Base-by-base conservation (phyloP, 2,797 vertebrate genomes). In the Pangasius krempfi region DNA sequence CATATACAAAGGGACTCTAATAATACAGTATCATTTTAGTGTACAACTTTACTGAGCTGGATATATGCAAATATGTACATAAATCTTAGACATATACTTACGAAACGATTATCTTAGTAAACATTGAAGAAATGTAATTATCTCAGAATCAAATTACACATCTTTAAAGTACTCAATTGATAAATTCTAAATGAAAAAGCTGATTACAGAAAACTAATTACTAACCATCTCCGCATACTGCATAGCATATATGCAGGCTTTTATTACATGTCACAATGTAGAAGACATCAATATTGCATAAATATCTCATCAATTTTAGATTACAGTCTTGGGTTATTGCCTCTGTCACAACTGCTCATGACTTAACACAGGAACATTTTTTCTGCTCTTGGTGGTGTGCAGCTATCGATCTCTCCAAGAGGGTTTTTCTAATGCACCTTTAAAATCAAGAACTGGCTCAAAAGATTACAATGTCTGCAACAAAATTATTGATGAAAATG, bases 221-320 rank as follows among this genome's bases (percentile, higher is more conserved):
- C 27, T 50, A 30, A 33, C 79, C 62, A 50, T n/a, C 20, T 58
- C 30, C 22, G 73, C 30, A 25, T 56, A 68, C 37, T 68, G 47
- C 16, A 18, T 27, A 76, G 73, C 8, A 25, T 56, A 60, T 25
- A 79, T 79, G 72, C n/a, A 79, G 58, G 33, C 40, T 66, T 86
- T 66, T 40, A 60, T 86, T 75, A 90, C 30, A 58, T 27, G 20
- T 58, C 27, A 82, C 13, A 52, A 87, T 70, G 40, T 81, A 58
- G 56, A 50, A 56, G n/a, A 75, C 72, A 81, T 72, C 83, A 72
- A 72, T 83, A 82, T 72, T 88, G 75, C 87, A 79, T 70, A 87
- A 87, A 88, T 54, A 56, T 68, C 54, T 88, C 14, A 84, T 89
- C 44, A n/a, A 85, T 90, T 87, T 82, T 82, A 84, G 60, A 84